phyloP scores from a whole-genome alignment of 2,888 invertebrate genomes.

The Cetonia aurata region DNA sequence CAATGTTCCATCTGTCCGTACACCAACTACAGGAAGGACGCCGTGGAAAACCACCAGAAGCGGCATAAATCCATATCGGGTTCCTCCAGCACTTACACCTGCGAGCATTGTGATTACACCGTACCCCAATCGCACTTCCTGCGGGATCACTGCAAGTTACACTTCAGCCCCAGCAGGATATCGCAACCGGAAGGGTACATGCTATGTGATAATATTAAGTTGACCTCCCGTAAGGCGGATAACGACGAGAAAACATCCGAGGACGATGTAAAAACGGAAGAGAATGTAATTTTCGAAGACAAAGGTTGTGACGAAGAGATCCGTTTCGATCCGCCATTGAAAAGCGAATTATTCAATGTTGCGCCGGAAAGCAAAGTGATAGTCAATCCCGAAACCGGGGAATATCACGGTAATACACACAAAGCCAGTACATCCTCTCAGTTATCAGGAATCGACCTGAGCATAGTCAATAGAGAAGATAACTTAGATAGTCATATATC shows the following conservation, averaged over 20 bases:
- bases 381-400: constrained; percentile 65
- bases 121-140: constrained; percentile 81
- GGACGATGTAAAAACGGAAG: constrained; percentile 51
- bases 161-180: constrained; percentile 75
- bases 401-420: constrained; percentile 55
- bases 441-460: constrained; percentile 44
- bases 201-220: constrained; percentile 72
- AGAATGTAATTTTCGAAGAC: constrained; percentile 58
- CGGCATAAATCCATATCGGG: constrained; percentile 77
- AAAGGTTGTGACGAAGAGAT: constrained; percentile 54
- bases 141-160: constrained; percentile 83
- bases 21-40: constrained; percentile 78
- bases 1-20: constrained; percentile 86
- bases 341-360: constrained; percentile 59
- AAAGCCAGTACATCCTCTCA: constrained; percentile 53
- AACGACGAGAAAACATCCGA: constrained; percentile 48
- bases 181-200: constrained; percentile 73
- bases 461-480: constrained; percentile 47
- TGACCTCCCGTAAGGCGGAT: constrained; percentile 69
- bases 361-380: constrained; percentile 64
- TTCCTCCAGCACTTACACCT: constrained; percentile 73
- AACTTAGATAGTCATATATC: constrained; percentile 59
- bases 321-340: constrained; percentile 56
- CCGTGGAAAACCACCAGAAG: constrained; percentile 81
- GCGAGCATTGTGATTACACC: constrained; percentile 86